phyloP scores from a whole-genome alignment of 1,140 invertebrate genomes.

The Choristoneura fumiferana region DNA sequence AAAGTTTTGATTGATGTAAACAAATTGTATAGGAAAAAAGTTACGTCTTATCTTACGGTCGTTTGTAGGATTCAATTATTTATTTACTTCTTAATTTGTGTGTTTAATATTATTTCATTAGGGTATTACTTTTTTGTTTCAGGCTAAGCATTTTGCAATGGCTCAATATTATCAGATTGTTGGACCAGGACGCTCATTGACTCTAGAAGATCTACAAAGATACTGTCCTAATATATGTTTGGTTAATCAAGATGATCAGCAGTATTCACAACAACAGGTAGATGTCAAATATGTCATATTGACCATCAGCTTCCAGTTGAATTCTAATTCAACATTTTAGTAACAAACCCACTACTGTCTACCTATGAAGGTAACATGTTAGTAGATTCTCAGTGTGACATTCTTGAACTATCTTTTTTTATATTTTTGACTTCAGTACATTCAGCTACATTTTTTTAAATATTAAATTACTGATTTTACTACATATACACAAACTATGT shows the following conservation, averaged over 20 bases:
- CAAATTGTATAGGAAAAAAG: slow-evolving; percentile 20
- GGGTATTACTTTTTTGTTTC: slow-evolving; percentile 28
- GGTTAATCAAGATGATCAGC: slow-evolving; percentile 71
- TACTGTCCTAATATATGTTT: slow-evolving; percentile 70
- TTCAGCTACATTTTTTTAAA: too few relatives aligned
- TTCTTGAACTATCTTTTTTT: too few relatives aligned
- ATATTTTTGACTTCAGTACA: too few relatives aligned
- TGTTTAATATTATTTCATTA: not conserved
- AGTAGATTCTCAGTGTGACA: too few relatives aligned
- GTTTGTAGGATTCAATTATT: not conserved
- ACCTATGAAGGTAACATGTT: too few relatives aligned
- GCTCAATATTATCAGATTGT: slow-evolving; percentile 75
- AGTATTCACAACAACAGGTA: slow-evolving; percentile 69
- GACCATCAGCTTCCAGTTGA: too few relatives aligned
- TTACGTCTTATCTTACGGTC: slow-evolving; percentile 3
- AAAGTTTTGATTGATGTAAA: slow-evolving; percentile 23
- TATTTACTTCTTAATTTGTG: not conserved
- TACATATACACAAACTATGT: too few relatives aligned
- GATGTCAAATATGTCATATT: slow-evolving; percentile 21
- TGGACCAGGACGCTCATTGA: slow-evolving; percentile 68
- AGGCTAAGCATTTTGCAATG: slow-evolving; percentile 67
- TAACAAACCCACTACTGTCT: too few relatives aligned
- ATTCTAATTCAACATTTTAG: too few relatives aligned
- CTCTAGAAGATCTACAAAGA: slow-evolving; percentile 70
- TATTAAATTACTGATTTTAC: too few relatives aligned